Percentiles rank a stretch among this genome's conserved stretches.
These are phyloP conservation scores for Xiphophorus birchmanni DNA, from an alignment of 2,797 vertebrate species.

Conservation along the genomic window DNA sequence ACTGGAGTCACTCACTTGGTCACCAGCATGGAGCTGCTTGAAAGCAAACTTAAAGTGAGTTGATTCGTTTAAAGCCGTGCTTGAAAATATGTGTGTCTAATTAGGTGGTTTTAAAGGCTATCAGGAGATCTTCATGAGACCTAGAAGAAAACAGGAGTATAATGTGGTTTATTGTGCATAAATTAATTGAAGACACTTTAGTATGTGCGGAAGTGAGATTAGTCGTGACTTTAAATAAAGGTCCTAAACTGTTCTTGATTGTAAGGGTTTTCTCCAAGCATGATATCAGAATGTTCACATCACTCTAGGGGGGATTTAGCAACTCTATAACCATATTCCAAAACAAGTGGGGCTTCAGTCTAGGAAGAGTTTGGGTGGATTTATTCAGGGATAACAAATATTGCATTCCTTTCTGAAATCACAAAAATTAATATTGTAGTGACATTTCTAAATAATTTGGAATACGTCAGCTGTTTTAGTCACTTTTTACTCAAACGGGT, in stretches of 20 bases:
- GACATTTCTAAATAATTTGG: not conserved
- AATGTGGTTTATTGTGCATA: not conserved
- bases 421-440: not conserved
- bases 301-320: not conserved
- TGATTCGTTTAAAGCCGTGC: not conserved
- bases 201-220: not conserved
- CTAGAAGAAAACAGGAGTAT: not conserved
- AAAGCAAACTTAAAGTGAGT: conserved; percentile 93
- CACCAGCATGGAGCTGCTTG: conserved; percentile 91
- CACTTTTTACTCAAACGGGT: not conserved
- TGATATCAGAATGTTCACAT: not conserved
- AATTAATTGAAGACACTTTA: not conserved
- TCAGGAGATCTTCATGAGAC: conserved; percentile 14
- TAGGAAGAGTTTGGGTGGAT: not conserved
- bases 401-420: not conserved
- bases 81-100: not conserved
- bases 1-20: conserved; percentile 90
- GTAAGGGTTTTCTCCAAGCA: not conserved
- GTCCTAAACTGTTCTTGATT: not conserved
- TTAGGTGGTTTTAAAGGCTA: not conserved
- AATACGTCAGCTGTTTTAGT: not conserved
- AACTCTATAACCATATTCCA: not conserved
- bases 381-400: not conserved
- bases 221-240: not conserved
- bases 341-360: not conserved